phyloP scores from a whole-genome alignment of 2,888 invertebrate species.

The Morpho helenor region DNA sequence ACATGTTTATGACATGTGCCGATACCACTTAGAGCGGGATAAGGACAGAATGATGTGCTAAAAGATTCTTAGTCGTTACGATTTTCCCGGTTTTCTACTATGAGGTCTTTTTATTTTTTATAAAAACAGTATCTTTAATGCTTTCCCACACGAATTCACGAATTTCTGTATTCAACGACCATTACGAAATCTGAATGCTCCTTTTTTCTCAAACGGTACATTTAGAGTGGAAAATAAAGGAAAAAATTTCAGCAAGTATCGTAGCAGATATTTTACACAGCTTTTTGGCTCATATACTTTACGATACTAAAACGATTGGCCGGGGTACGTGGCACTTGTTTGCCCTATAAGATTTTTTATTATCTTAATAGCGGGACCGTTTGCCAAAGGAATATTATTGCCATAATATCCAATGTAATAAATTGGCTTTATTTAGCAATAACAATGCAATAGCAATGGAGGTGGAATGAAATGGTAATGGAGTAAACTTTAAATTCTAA shows the following conservation, averaged over 20 bases:
- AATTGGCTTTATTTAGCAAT: neutral
- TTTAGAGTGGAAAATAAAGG: neutral
- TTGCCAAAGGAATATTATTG: conserved; percentile 22
- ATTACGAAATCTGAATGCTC: neutral
- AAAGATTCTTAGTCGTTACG: too few relatives aligned
- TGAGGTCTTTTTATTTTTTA: conserved; percentile 3
- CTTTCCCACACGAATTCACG: neutral
- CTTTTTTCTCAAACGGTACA: neutral
- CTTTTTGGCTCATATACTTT: conserved; percentile 13
- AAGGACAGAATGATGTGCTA: too few relatives aligned
- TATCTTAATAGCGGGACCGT: conserved; percentile 14
- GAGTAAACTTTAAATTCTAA: too few relatives aligned
- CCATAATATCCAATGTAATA: conserved; percentile 6
- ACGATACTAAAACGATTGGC: conserved; percentile 16
- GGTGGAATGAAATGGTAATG: too few relatives aligned
- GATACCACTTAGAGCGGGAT: too few relatives aligned
- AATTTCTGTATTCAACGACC: neutral
- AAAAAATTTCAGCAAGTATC: neutral
- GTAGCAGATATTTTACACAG: conserved; percentile 7
- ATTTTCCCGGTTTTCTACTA: conserved; percentile 3
- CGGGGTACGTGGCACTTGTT: conserved; percentile 11
- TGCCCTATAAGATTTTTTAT: conserved; percentile 11
- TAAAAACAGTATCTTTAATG: conserved; percentile 2
- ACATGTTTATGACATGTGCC: too few relatives aligned
- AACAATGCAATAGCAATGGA: neutral